A percentile compares a stretch with the other conserved stretches of the same genome.
Evolutionary conservation across 2,888 invertebrate genomes (phyloP).

Genomic region (Asteroscopus sphinx): DNA sequence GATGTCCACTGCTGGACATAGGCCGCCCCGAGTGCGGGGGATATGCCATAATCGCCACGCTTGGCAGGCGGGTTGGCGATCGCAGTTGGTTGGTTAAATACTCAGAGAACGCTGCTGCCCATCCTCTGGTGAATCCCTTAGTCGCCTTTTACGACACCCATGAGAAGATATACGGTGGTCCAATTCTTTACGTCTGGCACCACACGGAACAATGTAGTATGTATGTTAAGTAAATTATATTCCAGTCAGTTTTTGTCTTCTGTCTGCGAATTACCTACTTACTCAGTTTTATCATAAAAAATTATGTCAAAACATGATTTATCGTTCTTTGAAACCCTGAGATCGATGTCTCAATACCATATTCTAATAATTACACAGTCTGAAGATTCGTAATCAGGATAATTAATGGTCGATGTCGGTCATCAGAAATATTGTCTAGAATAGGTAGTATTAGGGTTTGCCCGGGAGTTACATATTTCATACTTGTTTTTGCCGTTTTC

Average conservation of each 20-base stretch:
- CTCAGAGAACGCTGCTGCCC: no score
- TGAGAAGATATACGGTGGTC: no score
- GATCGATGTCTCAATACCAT: conserved; percentile 28
- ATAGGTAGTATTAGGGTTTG: neutral
- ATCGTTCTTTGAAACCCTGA: conserved; percentile 14
- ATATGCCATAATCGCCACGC: no score
- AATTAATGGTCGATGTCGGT: conserved; percentile 5
- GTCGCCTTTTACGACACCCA: no score
- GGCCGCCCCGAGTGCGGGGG: no score
- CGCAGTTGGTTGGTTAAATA: no score
- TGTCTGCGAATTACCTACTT: conserved; percentile 9
- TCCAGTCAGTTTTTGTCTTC: neutral
- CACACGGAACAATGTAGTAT: no score
- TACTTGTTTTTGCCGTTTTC: conserved; percentile 1
- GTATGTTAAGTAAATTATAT: no score
- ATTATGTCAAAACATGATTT: conserved; percentile 26
- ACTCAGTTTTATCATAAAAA: conserved; percentile 3
- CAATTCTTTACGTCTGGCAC: no score
- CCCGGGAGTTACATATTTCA: neutral
- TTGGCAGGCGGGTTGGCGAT: no score
- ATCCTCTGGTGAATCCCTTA: no score
- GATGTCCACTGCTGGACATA: no score
- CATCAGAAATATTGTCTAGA: conserved; percentile 3
- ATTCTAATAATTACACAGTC: conserved; percentile 29
- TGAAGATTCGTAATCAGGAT: neutral